Evolutionary conservation across 2,797 vertebrate genomes (phyloP), one percentile per base, ranked within the genome.

Genomic region (Molossus molossus): DNA sequence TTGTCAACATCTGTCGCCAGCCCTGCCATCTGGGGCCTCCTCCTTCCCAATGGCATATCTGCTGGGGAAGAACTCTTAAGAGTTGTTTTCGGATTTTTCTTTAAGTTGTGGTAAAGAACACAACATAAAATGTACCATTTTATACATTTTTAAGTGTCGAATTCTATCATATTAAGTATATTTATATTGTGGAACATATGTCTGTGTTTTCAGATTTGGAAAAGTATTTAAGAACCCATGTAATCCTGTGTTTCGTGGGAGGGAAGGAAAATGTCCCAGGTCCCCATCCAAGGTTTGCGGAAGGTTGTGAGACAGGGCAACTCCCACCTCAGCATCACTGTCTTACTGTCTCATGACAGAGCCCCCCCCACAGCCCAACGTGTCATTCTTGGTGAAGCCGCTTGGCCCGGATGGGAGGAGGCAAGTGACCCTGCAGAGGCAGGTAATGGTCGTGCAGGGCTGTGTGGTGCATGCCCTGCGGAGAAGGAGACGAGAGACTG

Each of bases 381-480:
- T 97, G 96, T 94, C 1, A 11, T 86, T 97, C 55, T 94, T 48
- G 0, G 65, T 97, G 95, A 90, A 96, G 14, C 69, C 5, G 0
- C 97, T 98, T 4, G 88, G 95, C 3, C 25, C 0, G 1, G 55
- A 96, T 0, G 98, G 98, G 65, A 97, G 83, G 84, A 97, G 98
- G 69, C 77, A 37, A 14, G 87, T 98, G 75, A 91, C 33, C 5
- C 65, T 98, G 94, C 15, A 29, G 2, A 97, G 97, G 96, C 96
- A 98, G 98, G 98, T 98, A 97, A 15, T 0, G 6, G 5, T 4
- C 0, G 9, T 2, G 3, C 0, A 2, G 70, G 65, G 27, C 7
- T 25, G 13, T 1, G 40, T 15, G 40, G 18, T 5, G 20, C 76
- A 15, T 15, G 83, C 6, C 69, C 60, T 0, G 21, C 37, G 62